A percentile compares a stretch with the other conserved stretches of the same genome.
Evolutionary conservation across 1,140 invertebrate genomes (phyloP).

Genomic region (Thaumetopoea pityocampa): DNA sequence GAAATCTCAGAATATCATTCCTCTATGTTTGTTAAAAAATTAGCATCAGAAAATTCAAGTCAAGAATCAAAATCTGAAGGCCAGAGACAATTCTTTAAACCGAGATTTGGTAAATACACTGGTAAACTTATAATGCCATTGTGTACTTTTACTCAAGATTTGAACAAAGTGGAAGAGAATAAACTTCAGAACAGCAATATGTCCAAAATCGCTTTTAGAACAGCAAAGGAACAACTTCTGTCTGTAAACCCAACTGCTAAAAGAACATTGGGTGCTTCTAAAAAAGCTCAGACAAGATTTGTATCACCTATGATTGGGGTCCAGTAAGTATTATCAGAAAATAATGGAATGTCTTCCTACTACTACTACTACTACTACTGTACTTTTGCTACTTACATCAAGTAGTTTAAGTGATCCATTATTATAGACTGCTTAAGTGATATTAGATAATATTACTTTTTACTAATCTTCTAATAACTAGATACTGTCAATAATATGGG

Average conservation of each 20-base stretch:
- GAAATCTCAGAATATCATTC: conserved; percentile 5
- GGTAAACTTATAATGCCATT: neutral
- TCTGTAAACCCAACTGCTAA: conserved; percentile 57
- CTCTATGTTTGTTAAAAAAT: conserved; percentile 17
- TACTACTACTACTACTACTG: neutral
- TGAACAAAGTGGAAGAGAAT: conserved; percentile 43
- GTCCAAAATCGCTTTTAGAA: conserved; percentile 63
- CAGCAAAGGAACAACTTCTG: conserved; percentile 53
- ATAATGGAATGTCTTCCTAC: too few relatives aligned
- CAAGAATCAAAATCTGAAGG: conserved; percentile 30
- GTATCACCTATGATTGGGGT: conserved; percentile 61
- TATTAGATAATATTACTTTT: too few relatives aligned
- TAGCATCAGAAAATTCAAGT: conserved; percentile 24
- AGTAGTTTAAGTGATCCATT: too few relatives aligned
- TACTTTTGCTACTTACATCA: neutral
- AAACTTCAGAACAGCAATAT: conserved; percentile 54
- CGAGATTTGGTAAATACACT: conserved; percentile 26
- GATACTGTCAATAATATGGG: too few relatives aligned
- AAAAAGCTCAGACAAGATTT: conserved; percentile 64
- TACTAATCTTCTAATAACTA: too few relatives aligned
- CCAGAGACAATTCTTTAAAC: conserved; percentile 30
- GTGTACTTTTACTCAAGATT: conserved; percentile 7
- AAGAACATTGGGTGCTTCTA: conserved; percentile 53
- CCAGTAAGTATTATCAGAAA: conserved; percentile 39
- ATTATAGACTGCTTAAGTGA: too few relatives aligned